These are phyloP conservation scores for Tachina fera DNA, from an alignment of 2,888 invertebrate species.

Conservation along the genomic window DNA sequence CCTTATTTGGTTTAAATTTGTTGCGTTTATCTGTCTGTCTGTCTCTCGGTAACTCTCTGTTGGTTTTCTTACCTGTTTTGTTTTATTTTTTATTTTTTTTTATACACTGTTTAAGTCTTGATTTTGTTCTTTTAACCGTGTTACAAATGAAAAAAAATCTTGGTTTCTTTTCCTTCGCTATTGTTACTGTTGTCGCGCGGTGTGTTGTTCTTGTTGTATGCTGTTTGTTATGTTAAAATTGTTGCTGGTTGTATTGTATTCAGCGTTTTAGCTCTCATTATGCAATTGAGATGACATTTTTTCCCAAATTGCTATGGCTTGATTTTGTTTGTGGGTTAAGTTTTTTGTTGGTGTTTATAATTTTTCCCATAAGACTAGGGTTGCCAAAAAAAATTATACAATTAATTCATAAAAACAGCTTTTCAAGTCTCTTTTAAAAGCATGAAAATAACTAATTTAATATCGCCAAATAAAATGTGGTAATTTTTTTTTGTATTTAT, in stretches of 20 bases:
- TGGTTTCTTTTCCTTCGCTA: constrained; percentile 12
- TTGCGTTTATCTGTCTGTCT: constrained; percentile 42
- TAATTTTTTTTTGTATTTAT: no score
- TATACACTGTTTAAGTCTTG: constrained; percentile 3
- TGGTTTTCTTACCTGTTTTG: constrained; percentile 17
- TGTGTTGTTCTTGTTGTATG: not conserved
- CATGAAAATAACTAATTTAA: no score
- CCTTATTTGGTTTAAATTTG: constrained; percentile 58
- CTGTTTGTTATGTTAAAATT: constrained; percentile 33
- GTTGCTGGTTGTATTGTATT: constrained; percentile 34
- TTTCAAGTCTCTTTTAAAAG: no score
- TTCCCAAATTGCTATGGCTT: constrained; percentile 58
- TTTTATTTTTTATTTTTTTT: not conserved
- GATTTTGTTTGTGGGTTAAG: constrained; percentile 18
- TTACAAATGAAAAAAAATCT: constrained; percentile 49
- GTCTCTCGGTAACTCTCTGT: not conserved
- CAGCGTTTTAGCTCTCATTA: constrained; percentile 64
- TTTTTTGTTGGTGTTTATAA: not conserved
- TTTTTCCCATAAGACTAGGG: not conserved
- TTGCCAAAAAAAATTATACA: not conserved
- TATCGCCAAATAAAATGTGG: no score
- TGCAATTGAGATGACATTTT: constrained; percentile 71
- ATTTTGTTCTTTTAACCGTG: constrained; percentile 48
- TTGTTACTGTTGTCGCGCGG: constrained; percentile 25
- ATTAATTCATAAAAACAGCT: not conserved